These are phyloP conservation scores for Vollenhovia emeryi DNA, from an alignment of 1,140 invertebrate species.

Conservation along the genomic window DNA sequence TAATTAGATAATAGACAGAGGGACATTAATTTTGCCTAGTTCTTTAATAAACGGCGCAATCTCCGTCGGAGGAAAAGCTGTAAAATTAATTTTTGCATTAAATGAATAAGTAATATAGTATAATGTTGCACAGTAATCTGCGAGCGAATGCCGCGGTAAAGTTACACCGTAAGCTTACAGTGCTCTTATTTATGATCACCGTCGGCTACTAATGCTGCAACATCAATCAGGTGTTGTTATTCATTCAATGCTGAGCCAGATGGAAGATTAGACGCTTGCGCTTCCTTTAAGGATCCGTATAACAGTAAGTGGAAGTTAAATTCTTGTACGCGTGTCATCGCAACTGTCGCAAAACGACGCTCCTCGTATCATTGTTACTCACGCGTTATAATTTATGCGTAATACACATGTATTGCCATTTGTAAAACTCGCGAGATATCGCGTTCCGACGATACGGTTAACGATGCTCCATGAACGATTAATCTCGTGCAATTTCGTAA, in stretches of 20 bases:
- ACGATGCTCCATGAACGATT: neutral
- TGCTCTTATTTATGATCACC: constrained; percentile 50
- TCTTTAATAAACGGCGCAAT: constrained; percentile 30
- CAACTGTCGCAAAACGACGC: neutral
- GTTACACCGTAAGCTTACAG: constrained; percentile 48
- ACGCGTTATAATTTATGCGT: neutral
- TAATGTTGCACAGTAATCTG: constrained; percentile 22
- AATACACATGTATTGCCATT: neutral
- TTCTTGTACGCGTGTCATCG: neutral
- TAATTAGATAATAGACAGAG: neutral
- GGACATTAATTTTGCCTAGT: neutral
- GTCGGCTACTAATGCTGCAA: constrained; percentile 27
- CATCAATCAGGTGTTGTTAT: constrained; percentile 52
- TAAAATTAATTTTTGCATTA: constrained; percentile 41
- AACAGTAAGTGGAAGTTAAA: constrained; percentile 17
- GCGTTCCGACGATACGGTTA: neutral
- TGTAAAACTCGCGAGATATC: neutral
- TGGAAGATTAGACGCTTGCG: constrained; percentile 42
- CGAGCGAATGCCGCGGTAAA: constrained; percentile 5
- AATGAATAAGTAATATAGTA: constrained; percentile 20
- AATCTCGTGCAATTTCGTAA: neutral
- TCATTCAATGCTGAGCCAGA: constrained; percentile 33
- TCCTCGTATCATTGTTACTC: neutral
- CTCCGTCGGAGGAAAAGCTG: neutral
- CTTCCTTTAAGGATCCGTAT: neutral